These are phyloP conservation scores for Tachina fera DNA, from an alignment of 2,888 invertebrate genomes.

Conservation along the genomic window DNA sequence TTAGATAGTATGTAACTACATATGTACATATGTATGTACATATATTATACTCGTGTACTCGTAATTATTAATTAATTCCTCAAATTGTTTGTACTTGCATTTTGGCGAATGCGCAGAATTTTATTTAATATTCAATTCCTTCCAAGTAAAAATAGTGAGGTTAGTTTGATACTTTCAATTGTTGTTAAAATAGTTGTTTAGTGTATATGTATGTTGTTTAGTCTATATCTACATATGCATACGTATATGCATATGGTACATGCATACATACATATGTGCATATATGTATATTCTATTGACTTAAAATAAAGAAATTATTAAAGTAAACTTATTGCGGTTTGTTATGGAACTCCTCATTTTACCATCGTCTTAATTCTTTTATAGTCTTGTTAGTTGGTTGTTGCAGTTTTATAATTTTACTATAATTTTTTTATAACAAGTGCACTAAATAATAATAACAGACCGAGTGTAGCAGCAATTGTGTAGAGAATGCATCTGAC, in stretches of 20 bases:
- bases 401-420: neutral
- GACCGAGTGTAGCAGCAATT: neutral
- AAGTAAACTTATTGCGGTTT: neutral
- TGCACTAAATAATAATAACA: slow-evolving; percentile 18
- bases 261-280: too few relatives aligned
- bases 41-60: neutral
- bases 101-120: slow-evolving; percentile 51
- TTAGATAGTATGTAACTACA: too few relatives aligned
- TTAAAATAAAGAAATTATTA: neutral
- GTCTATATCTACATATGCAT: too few relatives aligned
- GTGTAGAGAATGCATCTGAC: neutral
- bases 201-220: too few relatives aligned
- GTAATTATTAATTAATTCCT: neutral
- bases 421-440: slow-evolving; percentile 15
- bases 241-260: too few relatives aligned
- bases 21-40: neutral
- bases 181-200: neutral
- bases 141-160: slow-evolving; percentile 15
- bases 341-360: neutral
- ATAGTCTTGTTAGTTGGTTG: neutral
- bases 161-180: slow-evolving; percentile 3
- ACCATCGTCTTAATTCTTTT: neutral
- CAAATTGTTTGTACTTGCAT: slow-evolving; percentile 8
- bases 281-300: neutral
- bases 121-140: neutral